These are phyloP conservation scores for Antigone vipio DNA, from an alignment of 2,113 vertebrate species.

Conservation along the genomic window DNA sequence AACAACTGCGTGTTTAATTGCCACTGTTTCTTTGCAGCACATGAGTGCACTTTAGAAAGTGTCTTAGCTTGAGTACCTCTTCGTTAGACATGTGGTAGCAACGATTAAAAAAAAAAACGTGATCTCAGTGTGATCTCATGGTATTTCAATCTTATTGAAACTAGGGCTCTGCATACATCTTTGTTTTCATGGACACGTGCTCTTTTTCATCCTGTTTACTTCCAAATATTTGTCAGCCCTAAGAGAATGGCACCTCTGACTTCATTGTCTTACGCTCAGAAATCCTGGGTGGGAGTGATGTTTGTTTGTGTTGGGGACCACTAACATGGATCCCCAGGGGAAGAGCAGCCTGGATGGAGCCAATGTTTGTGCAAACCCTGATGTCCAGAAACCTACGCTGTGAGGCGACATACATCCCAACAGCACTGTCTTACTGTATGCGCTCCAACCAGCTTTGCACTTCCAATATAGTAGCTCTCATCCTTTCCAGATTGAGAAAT, in stretches of 20 bases:
- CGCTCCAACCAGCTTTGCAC: neutral
- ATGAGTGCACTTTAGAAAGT: neutral
- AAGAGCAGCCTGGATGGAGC: neutral
- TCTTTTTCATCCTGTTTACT: neutral
- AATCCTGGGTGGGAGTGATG: neutral
- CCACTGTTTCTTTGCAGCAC: neutral
- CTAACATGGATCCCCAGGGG: neutral
- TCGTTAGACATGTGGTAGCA: neutral
- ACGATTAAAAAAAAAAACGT: neutral
- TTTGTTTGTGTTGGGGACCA: neutral
- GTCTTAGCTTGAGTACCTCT: neutral
- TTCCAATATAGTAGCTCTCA: neutral
- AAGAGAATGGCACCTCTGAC: neutral
- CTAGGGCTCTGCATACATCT: neutral
- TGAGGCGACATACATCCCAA: neutral
- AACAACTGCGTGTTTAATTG: neutral
- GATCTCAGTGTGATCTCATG: rapidly evolving
- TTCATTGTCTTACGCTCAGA: neutral
- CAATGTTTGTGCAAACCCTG: neutral
- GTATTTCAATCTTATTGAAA: neutral
- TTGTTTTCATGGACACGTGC: neutral
- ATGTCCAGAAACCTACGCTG: neutral
- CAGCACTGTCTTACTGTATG: neutral
- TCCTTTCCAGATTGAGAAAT: neutral
- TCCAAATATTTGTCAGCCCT: neutral